Conservation (phyloP, 2,113 vertebrate species). For the Castor canadensis region DNA sequence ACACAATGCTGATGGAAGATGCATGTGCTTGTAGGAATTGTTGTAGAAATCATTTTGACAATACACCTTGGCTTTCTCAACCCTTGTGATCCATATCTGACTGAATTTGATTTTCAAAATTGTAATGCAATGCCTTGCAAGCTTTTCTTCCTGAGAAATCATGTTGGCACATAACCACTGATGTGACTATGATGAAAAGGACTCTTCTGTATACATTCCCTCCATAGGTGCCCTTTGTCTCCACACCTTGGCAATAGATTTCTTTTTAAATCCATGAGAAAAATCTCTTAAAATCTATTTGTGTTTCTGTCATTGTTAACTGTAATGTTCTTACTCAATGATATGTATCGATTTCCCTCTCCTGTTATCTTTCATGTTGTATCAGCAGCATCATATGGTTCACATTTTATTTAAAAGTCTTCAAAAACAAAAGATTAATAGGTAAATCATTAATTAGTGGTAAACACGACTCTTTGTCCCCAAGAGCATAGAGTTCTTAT, state of each 20-base stretch:
- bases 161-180: not conserved
- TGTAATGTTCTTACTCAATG: not conserved
- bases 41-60: not conserved
- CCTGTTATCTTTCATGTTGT: not conserved
- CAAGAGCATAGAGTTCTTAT: not conserved
- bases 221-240: not conserved
- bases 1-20: not conserved
- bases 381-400: not conserved
- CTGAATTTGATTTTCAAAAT: not conserved
- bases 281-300: not conserved
- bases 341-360: not conserved
- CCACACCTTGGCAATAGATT: not conserved
- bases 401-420: conserved; percentile 5
- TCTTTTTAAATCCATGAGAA: not conserved
- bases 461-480: not conserved
- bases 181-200: not conserved
- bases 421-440: not conserved
- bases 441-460: not conserved
- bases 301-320: not conserved
- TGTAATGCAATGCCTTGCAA: not conserved
- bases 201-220: not conserved
- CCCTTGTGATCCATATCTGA: accelerated
- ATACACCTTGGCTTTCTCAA: not conserved
- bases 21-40: not conserved
- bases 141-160: not conserved